Evolutionary conservation across 2,888 invertebrate genomes (phyloP), one percentile per base, ranked within the genome.

Genomic region (Parasteatoda lunata): DNA sequence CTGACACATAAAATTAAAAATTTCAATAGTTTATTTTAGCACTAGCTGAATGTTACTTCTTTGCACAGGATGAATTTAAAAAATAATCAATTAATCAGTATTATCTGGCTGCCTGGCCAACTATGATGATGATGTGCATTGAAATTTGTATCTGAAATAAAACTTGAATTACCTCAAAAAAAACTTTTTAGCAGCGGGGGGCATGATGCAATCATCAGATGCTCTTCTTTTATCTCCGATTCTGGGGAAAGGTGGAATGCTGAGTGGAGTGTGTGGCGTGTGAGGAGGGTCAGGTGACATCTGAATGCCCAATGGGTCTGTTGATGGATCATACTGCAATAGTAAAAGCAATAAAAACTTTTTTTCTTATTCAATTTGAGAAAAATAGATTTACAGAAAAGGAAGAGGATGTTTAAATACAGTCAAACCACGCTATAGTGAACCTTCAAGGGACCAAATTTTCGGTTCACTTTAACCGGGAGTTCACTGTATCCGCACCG

Each of bases 251-350:
- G 84, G 80, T 9, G 78, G 78, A 0, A 70, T 70, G 47, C 64
- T 54, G 45, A 81, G 7, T 8, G 84, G 88, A 2, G 88, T 81
- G 6, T 78, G 66, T 48, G 90, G 88, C 2, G 91, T 88, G 15
- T 84, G 90, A 7, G 90, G 89, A 45, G 89, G 89, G 47, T 89
- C 89, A 52, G 85, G 90, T 69, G 85, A 90, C 59, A 87, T 78
- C 76, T 91, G 91, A 89, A 97, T 97, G 11, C 97, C 97, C 86
- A 98, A 93, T 0, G 98, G 98, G 89, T 98, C 97, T 79, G 97
- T 97, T 75, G 97, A 94, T 1, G 97, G 97, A 93, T 98, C 98
- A 92, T 96, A 97, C 93, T 94, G 91, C 2, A 30, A 30, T 2
- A 30, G 30, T 30, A 30, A 66, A 52, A 87, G 48, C 13, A 45